Evolutionary conservation across 2,113 vertebrate species (phyloP).

Genomic region (Mugil cephalus): DNA sequence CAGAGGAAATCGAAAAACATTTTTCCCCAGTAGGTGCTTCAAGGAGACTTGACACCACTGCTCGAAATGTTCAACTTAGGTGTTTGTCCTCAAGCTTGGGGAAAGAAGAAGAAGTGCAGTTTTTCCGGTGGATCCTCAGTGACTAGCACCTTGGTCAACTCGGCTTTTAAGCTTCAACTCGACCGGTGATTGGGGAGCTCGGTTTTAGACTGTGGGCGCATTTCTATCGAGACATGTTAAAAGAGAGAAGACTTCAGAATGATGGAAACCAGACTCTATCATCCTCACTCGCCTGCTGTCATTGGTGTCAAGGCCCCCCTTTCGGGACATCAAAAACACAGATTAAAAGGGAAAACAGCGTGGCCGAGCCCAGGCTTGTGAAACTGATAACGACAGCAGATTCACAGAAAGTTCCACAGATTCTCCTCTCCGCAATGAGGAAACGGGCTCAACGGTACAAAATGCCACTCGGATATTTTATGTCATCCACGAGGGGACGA

Average conservation of each 20-base stretch:
- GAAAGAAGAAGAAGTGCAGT: background rate
- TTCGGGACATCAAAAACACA: constrained; percentile 3
- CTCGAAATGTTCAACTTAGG: constrained; percentile 57
- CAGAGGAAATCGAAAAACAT: background rate
- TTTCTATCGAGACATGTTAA: too few species aligned
- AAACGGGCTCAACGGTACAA: too few species aligned
- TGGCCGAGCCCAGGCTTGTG: background rate
- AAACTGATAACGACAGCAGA: constrained; percentile 2
- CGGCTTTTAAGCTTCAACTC: background rate
- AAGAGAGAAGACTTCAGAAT: too few species aligned
- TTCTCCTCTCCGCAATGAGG: too few species aligned
- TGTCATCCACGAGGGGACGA: too few species aligned
- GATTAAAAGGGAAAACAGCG: constrained; percentile 4
- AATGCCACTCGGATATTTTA: too few species aligned
- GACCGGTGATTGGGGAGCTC: background rate
- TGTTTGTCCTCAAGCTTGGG: constrained; percentile 32
- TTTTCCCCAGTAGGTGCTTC: background rate
- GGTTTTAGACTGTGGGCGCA: background rate
- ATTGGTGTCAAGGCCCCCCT: constrained; percentile 8
- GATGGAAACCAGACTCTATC: constrained; percentile 3
- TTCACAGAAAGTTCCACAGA: too few species aligned
- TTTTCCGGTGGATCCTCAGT: background rate
- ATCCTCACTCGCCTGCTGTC: background rate
- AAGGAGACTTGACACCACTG: constrained; percentile 40
- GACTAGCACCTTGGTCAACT: too few species aligned